Evolutionary conservation across 2,113 vertebrate species (phyloP).

Genomic region (Oplegnathus fasciatus): DNA sequence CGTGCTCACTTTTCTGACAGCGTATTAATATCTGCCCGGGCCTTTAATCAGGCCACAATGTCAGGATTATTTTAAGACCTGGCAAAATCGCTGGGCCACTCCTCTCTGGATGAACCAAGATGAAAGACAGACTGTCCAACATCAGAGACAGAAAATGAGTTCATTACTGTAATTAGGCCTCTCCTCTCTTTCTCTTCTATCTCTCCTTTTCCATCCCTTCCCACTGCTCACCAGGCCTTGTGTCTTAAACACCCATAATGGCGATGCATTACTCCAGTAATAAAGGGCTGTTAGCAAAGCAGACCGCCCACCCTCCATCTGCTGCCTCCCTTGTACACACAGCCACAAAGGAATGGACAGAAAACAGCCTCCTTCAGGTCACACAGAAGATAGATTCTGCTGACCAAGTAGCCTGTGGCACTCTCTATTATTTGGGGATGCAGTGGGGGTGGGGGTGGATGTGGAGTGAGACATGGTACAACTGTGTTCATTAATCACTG

Average conservation of each 20-base stretch:
- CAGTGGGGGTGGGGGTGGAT: constrained; percentile 22
- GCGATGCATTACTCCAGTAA: constrained; percentile 73
- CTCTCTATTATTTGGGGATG: constrained; percentile 44
- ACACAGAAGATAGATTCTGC: constrained; percentile 68
- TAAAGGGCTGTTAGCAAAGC: constrained; percentile 71
- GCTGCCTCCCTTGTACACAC: constrained; percentile 61
- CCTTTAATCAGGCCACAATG: constrained; percentile 82
- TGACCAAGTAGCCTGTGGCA: constrained; percentile 67
- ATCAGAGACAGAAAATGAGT: constrained; percentile 77
- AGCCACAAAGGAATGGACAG: constrained; percentile 58
- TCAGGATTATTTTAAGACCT: constrained; percentile 84
- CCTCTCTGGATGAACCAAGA: constrained; percentile 70
- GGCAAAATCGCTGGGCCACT: constrained; percentile 61
- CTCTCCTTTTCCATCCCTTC: constrained; percentile 41
- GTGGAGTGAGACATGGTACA: constrained; percentile 54
- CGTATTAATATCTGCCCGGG: constrained; percentile 67
- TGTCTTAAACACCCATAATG: constrained; percentile 81
- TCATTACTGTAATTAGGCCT: constrained; percentile 83
- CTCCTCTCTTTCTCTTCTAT: constrained; percentile 59
- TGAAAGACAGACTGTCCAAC: constrained; percentile 67
- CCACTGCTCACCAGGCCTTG: constrained; percentile 60
- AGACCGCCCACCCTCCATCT: constrained; percentile 74
- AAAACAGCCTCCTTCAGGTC: constrained; percentile 71
- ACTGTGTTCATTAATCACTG: constrained; percentile 81
- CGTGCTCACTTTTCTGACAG: constrained; percentile 56